These are phyloP conservation scores for Galleria mellonella DNA, from an alignment of 1,140 invertebrate genomes.

Conservation along the genomic window DNA sequence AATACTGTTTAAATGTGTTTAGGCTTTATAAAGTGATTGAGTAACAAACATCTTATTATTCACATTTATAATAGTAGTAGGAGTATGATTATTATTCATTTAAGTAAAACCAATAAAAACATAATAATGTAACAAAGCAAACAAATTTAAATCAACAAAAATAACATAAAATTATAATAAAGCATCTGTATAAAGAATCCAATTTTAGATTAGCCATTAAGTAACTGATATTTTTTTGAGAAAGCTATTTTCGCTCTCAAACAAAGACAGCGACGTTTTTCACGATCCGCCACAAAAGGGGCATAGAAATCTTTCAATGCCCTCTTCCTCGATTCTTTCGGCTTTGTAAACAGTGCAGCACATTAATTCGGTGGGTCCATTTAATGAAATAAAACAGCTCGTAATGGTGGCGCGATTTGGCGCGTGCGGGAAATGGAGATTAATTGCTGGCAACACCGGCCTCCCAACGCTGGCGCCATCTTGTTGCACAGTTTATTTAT, in stretches of 20 bases:
- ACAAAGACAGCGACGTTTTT: slow-evolving; percentile 45
- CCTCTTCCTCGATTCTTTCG: slow-evolving; percentile 45
- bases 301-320: slow-evolving; percentile 44
- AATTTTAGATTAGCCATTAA: slow-evolving; percentile 6
- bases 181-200: neutral
- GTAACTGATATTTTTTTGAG: slow-evolving; percentile 1
- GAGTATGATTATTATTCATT: too few species aligned
- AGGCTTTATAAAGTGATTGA: too few species aligned
- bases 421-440: slow-evolving; percentile 67
- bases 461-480: slow-evolving; percentile 40
- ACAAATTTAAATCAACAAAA: too few species aligned
- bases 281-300: slow-evolving; percentile 44
- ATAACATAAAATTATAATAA: too few species aligned
- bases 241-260: slow-evolving; percentile 19
- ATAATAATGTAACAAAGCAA: too few species aligned
- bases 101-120: too few species aligned
- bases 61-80: neutral
- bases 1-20: too few species aligned
- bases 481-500: slow-evolving; percentile 61
- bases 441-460: slow-evolving; percentile 61
- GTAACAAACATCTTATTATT: neutral
- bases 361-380: slow-evolving; percentile 63
- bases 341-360: slow-evolving; percentile 56
- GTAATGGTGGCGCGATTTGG: slow-evolving; percentile 57
- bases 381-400: slow-evolving; percentile 69